Percentiles rank a stretch among this genome's conserved stretches.
These are phyloP conservation scores for Drosophila suboccidentalis DNA, from an alignment of 2,888 invertebrate genomes.

Conservation along the genomic window DNA sequence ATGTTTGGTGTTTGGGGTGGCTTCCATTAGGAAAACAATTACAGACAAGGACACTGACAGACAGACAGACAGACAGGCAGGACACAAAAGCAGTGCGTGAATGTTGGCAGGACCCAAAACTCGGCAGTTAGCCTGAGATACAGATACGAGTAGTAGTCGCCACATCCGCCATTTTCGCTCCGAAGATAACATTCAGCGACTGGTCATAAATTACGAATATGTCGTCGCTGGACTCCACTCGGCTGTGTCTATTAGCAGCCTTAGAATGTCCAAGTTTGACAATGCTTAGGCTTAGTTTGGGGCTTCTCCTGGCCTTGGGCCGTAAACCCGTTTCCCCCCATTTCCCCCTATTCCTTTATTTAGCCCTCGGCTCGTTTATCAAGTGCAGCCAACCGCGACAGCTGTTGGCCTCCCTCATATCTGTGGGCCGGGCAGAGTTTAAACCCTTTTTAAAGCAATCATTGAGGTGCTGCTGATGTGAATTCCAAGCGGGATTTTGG, in stretches of 20 bases:
- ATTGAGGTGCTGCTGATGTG: not conserved
- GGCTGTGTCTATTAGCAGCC: constrained; percentile 84
- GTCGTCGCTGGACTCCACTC: constrained; percentile 70
- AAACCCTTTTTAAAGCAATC: constrained; percentile 43
- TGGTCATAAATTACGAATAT: constrained; percentile 80
- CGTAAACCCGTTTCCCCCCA: constrained; percentile 32
- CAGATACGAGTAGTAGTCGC: constrained; percentile 30
- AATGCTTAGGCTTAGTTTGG: constrained; percentile 64
- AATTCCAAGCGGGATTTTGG: not conserved
- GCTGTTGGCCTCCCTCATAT: constrained; percentile 30
- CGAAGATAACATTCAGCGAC: constrained; percentile 68
- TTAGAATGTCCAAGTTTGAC: constrained; percentile 81
- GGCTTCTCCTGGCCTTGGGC: constrained; percentile 20
- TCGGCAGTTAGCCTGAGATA: constrained; percentile 30
- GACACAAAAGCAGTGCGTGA: constrained; percentile 51
- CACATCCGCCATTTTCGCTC: constrained; percentile 28
- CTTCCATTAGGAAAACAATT: constrained; percentile 79
- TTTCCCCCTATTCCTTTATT: constrained; percentile 3
- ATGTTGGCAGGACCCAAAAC: constrained; percentile 20
- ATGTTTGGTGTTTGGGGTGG: constrained; percentile 72
- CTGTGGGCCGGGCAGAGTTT: constrained; percentile 7
- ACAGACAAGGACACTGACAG: constrained; percentile 70
- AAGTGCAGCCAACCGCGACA: constrained; percentile 66
- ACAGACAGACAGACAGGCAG: constrained; percentile 30
- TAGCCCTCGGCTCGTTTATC: constrained; percentile 55